Base-by-base conservation (phyloP, 1,140 invertebrate species). In the Copidosoma floridanum region DNA sequence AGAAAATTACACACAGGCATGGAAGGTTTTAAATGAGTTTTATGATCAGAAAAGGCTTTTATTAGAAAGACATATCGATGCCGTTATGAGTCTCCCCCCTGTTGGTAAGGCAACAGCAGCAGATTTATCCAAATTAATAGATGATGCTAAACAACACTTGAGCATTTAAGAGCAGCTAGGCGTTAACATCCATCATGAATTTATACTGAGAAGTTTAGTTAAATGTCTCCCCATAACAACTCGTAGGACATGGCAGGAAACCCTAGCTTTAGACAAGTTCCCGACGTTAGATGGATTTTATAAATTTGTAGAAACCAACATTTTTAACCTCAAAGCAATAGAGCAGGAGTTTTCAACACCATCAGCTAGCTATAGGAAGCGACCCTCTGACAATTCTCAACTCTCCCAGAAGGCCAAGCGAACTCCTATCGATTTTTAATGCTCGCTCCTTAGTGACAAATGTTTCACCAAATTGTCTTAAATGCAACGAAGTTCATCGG, bases 1-100 rank as follows among this genome's bases (percentile, higher is more conserved):
- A 26, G 40, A 11, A 10, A 72, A 74, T 57, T 74, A 74, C 56
- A 8, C 23, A 5, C 44, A 59, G 2, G 70, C 70, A 6, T 74
- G 68, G 68, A 16, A 37, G 8, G 24, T 55, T 0, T 20, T 71
- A 4, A 43, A 50, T 24, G 53, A 67, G 3, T 40, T 68, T 1
- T 73, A 63, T 48, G 58, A 71, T 27, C 67, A 70, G 43, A 67
- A 65, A 54, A 41, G 59, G 3, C 24, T 58, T 14, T 29, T 73
- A 6, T 61, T 68, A 10, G 63, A 61, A 56, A 51, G 71, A 35
- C 71, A 73, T 56, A 20, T 70, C n/a, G 61, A 68, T 46, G 43
- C 43, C 14, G 11, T 46, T 3, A 24, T 46, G 2, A 24, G 26
- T 46, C 23, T 46, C 14, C 20, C 23, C 11, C 2, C 11, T 3